Evolutionary conservation across 2,888 invertebrate genomes (phyloP), one percentile per base, ranked within the genome.

Genomic region (Torymus auratus): DNA sequence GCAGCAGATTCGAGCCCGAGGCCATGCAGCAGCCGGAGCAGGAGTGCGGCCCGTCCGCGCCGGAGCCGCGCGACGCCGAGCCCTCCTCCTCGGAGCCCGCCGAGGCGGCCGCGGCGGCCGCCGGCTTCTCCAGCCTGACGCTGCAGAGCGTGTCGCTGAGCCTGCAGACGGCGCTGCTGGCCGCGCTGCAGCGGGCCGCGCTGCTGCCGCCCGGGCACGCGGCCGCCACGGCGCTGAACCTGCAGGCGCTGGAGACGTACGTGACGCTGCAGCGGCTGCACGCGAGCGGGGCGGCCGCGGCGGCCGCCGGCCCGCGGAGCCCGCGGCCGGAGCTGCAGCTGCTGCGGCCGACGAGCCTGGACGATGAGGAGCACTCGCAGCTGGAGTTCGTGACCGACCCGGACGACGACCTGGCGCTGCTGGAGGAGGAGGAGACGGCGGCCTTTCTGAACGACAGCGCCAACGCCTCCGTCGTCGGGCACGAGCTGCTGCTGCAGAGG

Each of bases 181-280:
- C 94, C 87, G 96, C 96, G 12, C 91, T 96, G 84, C 96, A 96
- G 89, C 95, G 96, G 88, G 96, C 96, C 0, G 96, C 96, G 0
- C 92, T 96, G 28, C 90, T 96, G 86, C 96, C 96, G 10, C 95
- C 95, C 0, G 96, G 96, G 86, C 96, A 96, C 2, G 95, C 96
- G 4, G 96, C 96, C 11, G 96, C 96, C 56, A 95, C 96, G 56
- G 96, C 96, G 0, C 92, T 97, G 20, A 96, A 96, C 90, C 93
- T 96, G 55, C 96, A 96, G 91, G 96, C 96, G 50, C 91, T 96
- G 82, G 96, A 96, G 92, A 96, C 96, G 64, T 96, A 96, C 92
- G 92, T 96, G 89, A 95, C 96, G 69, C 92, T 96, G 83, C 96
- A 96, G 92, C 93, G 96, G 84, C 92, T 96, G 73, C 95, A 96